A percentile compares a stretch with the other conserved stretches of the same genome.
These are phyloP conservation scores for Tenualosa ilisha DNA, from an alignment of 2,797 vertebrate genomes.

Conservation along the genomic window DNA sequence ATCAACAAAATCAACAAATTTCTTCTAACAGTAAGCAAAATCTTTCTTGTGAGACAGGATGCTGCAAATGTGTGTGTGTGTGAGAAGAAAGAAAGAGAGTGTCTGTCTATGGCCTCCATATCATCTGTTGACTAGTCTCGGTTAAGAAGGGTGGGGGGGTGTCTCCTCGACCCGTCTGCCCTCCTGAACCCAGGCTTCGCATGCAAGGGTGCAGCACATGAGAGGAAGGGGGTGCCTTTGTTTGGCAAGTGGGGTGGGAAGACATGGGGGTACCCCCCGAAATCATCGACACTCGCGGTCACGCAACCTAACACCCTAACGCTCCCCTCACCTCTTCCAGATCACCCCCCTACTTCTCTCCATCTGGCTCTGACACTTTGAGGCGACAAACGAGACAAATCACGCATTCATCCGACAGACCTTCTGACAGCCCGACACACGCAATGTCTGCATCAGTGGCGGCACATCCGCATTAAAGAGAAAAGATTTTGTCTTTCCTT, in stretches of 20 bases:
- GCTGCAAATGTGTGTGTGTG: neutral
- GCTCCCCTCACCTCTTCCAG: neutral
- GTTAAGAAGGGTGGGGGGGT: neutral
- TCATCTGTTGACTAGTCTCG: neutral
- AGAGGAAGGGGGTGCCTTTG: neutral
- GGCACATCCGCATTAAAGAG: neutral
- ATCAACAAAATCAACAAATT: too few relatives aligned
- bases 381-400: slow-evolving; percentile 6
- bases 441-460: neutral
- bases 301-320: neutral
- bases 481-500: neutral
- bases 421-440: neutral
- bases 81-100: neutral
- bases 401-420: neutral
- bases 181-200: neutral
- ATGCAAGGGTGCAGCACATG: neutral
- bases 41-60: neutral
- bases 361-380: slow-evolving; percentile 1
- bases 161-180: neutral
- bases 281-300: neutral
- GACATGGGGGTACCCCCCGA: neutral
- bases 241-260: neutral
- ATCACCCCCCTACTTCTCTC: neutral
- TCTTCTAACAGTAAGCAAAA: too few relatives aligned
- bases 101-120: neutral